Conservation (phyloP, 2,888 invertebrate genomes). For the Palloptera scutellata region DNA sequence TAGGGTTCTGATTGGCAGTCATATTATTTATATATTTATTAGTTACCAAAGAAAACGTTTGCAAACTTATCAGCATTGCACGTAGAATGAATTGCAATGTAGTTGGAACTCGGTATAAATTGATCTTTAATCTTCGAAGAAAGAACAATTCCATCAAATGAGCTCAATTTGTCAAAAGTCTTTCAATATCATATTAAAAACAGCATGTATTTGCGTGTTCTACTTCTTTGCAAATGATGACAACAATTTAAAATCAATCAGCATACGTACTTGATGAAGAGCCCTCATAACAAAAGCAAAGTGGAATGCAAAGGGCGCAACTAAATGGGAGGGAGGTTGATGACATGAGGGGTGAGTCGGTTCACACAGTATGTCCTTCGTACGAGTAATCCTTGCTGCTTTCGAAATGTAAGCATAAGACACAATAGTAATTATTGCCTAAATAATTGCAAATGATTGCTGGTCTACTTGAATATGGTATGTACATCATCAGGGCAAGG, state of each 20-base stretch:
- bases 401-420: constrained; percentile 49
- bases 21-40: too few relatives aligned
- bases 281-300: constrained; percentile 45
- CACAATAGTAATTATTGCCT: constrained; percentile 62
- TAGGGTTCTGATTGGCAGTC: too few relatives aligned
- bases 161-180: constrained; percentile 10
- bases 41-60: too few relatives aligned
- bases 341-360: constrained; percentile 28
- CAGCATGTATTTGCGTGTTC: constrained; percentile 9
- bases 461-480: constrained; percentile 21
- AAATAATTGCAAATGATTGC: constrained; percentile 59
- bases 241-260: constrained; percentile 61
- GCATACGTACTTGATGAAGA: constrained; percentile 42
- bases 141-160: not conserved
- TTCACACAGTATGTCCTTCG: constrained; percentile 7
- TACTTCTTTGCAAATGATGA: constrained; percentile 47
- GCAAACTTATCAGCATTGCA: too few relatives aligned
- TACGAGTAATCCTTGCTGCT: constrained; percentile 16
- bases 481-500: too few relatives aligned
- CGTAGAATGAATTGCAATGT: too few relatives aligned
- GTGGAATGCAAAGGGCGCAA: constrained; percentile 52
- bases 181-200: constrained; percentile 12
- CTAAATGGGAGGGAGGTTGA: constrained; percentile 12
- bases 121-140: too few relatives aligned
- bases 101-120: too few relatives aligned